These are phyloP conservation scores for Gila orcuttii DNA, from an alignment of 2,113 vertebrate genomes.

Conservation along the genomic window DNA sequence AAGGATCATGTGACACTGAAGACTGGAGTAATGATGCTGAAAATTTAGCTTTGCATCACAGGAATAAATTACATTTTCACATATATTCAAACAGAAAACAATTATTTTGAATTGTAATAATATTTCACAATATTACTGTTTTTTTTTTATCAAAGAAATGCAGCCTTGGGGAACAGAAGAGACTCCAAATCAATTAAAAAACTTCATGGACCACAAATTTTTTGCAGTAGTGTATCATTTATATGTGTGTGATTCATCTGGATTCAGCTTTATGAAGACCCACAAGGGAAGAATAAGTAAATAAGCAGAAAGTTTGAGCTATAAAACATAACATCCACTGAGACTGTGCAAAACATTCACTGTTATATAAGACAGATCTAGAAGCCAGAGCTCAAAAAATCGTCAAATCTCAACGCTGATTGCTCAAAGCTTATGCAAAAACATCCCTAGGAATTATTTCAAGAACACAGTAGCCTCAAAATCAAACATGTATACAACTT, in stretches of 20 bases:
- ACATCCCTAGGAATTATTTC: neutral
- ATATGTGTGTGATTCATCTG: neutral
- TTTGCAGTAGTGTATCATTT: neutral
- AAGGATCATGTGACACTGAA: neutral
- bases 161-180: neutral
- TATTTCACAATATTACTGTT: neutral
- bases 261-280: neutral
- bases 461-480: neutral
- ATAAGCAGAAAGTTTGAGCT: conserved; percentile 9
- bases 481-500: neutral
- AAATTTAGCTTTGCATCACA: neutral
- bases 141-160: neutral
- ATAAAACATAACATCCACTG: neutral
- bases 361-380: conserved; percentile 17
- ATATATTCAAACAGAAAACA: neutral
- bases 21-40: neutral
- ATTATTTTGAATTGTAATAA: neutral
- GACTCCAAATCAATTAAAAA: neutral
- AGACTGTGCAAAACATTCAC: neutral
- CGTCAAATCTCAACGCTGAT: neutral
- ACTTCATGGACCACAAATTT: neutral
- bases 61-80: neutral
- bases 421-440: neutral
- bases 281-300: neutral
- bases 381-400: neutral